Conservation (phyloP, 2,888 invertebrate genomes). For the Stegophylla sp. region DNA sequence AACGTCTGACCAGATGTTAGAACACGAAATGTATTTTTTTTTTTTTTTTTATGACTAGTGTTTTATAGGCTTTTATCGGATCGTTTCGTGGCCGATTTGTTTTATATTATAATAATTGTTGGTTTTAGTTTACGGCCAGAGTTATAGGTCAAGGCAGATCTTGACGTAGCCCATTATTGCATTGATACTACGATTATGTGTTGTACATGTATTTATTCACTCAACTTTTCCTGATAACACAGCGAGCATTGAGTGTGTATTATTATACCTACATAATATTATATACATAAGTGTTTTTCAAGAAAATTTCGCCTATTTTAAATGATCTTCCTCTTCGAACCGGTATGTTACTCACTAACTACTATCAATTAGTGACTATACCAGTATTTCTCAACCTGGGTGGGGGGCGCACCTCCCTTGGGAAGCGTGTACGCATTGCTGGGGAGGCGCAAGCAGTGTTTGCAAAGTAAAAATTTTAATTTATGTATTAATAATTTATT, state of each 20-base stretch:
- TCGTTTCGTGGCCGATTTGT: not conserved
- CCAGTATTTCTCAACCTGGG: no score
- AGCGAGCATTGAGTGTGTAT: not conserved
- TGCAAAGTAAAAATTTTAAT: no score
- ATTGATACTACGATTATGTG: constrained; percentile 26
- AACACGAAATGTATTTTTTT: not conserved
- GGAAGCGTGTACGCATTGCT: no score
- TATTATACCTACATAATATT: not conserved
- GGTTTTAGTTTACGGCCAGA: constrained; percentile 35
- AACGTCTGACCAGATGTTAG: not conserved
- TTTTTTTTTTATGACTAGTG: not conserved
- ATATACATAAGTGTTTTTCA: not conserved
- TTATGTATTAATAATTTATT: no score
- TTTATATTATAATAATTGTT: constrained; percentile 14
- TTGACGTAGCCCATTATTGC: constrained; percentile 50
- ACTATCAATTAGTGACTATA: no score
- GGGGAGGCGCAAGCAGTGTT: no score
- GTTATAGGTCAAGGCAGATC: constrained; percentile 57
- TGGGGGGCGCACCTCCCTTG: no score
- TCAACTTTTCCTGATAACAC: constrained; percentile 34
- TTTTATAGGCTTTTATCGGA: not conserved
- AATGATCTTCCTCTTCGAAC: not conserved
- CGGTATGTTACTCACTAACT: no score
- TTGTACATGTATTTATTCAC: constrained; percentile 5
- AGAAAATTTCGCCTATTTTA: not conserved